Conservation (phyloP, 2,113 vertebrate species). For the Corvus hawaiiensis region DNA sequence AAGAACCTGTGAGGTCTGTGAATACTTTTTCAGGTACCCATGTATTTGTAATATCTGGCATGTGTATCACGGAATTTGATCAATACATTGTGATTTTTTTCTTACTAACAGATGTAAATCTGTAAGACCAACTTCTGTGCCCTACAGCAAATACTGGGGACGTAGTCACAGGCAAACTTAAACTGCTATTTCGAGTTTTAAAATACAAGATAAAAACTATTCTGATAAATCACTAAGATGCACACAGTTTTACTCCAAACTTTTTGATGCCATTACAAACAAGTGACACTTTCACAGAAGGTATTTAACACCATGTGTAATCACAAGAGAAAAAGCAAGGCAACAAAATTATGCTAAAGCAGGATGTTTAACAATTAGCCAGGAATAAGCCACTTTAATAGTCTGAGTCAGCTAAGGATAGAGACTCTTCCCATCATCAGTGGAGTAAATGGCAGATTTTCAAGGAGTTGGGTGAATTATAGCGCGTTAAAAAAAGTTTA, state of each 20-base stretch:
- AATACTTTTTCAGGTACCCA: slow-evolving; percentile 13
- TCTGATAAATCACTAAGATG: neutral
- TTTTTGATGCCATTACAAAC: neutral
- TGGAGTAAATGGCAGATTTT: neutral
- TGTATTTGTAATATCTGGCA: neutral
- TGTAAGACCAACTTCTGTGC: neutral
- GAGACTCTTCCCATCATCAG: neutral
- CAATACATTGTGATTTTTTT: neutral
- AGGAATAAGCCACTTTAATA: neutral
- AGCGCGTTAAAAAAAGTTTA: neutral
- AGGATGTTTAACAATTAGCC: neutral
- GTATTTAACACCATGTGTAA: neutral
- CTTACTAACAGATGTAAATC: neutral
- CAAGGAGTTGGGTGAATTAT: neutral
- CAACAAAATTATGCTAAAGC: neutral
- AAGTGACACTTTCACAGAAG: neutral
- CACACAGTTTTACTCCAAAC: neutral
- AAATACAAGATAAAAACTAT: neutral
- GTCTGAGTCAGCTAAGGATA: neutral
- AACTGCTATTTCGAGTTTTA: neutral
- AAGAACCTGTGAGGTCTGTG: slow-evolving; percentile 9
- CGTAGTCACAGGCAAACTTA: neutral
- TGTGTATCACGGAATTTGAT: neutral
- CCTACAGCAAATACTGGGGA: neutral
- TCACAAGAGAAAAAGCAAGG: neutral